Conservation (phyloP, 2,113 vertebrate genomes). For the Myrmophylax atrothorax region DNA sequence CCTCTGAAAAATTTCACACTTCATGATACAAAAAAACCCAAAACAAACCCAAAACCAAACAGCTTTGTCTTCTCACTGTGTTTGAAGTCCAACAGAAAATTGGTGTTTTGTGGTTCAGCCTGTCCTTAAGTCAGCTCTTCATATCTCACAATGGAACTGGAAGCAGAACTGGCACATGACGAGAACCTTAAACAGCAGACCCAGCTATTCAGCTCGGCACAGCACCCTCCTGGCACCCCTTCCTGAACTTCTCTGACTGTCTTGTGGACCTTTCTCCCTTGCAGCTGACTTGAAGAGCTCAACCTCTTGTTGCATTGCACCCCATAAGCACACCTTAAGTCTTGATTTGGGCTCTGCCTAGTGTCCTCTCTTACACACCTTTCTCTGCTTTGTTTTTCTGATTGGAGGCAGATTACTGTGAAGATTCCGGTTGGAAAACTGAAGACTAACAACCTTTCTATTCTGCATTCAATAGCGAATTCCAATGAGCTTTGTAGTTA, state of each 20-base stretch:
- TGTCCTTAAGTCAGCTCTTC: background rate
- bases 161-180: background rate
- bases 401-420: background rate
- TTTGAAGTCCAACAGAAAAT: background rate
- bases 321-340: background rate
- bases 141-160: background rate
- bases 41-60: too few species aligned
- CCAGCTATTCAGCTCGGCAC: background rate
- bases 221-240: background rate
- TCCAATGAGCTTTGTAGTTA: background rate
- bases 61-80: background rate
- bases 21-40: too few species aligned
- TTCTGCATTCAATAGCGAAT: background rate
- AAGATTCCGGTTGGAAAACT: background rate
- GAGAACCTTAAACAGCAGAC: background rate
- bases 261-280: background rate
- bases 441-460: background rate
- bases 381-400: background rate
- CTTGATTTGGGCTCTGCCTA: background rate
- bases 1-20: background rate
- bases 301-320: background rate
- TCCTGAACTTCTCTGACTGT: background rate
- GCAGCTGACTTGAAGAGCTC: background rate
- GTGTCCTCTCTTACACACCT: background rate
- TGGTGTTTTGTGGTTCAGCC: background rate